phyloP scores from a whole-genome alignment of 2,888 invertebrate species.

The Resseliella maxima region DNA sequence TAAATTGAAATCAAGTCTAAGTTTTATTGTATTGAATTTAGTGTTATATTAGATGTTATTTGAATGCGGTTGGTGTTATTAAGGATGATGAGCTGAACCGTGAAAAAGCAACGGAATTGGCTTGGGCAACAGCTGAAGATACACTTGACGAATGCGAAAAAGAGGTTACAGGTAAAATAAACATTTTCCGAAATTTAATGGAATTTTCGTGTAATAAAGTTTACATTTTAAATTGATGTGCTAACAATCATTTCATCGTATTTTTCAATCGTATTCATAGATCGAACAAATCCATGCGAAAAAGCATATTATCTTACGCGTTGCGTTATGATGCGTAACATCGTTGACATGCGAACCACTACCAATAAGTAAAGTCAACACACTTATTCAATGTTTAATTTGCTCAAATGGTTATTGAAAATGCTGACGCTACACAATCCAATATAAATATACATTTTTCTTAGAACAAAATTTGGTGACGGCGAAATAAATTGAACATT shows the following conservation, averaged over 20 bases:
- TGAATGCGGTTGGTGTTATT: slow-evolving; percentile 68
- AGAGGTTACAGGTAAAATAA: slow-evolving; percentile 62
- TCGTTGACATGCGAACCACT: slow-evolving; percentile 62
- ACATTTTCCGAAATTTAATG: not conserved
- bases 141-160: slow-evolving; percentile 64
- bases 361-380: not conserved
- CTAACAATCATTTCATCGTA: slow-evolving; percentile 24
- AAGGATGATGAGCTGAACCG: slow-evolving; percentile 68
- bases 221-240: not conserved
- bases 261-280: slow-evolving; percentile 64
- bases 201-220: not conserved
- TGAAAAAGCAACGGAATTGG: slow-evolving; percentile 66
- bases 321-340: slow-evolving; percentile 68
- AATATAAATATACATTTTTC: not conserved
- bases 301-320: slow-evolving; percentile 70
- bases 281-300: slow-evolving; percentile 69
- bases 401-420: not conserved
- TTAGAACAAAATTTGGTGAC: not conserved
- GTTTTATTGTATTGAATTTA: slow-evolving; percentile 60
- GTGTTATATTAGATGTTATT: slow-evolving; percentile 72
- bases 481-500: not conserved
- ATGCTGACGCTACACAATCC: slow-evolving; percentile 62
- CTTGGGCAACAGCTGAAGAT: slow-evolving; percentile 65
- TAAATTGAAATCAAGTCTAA: not conserved
- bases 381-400: not conserved